phyloP scores from a whole-genome alignment of 1,140 invertebrate genomes.

The Melanaphis sacchari region DNA sequence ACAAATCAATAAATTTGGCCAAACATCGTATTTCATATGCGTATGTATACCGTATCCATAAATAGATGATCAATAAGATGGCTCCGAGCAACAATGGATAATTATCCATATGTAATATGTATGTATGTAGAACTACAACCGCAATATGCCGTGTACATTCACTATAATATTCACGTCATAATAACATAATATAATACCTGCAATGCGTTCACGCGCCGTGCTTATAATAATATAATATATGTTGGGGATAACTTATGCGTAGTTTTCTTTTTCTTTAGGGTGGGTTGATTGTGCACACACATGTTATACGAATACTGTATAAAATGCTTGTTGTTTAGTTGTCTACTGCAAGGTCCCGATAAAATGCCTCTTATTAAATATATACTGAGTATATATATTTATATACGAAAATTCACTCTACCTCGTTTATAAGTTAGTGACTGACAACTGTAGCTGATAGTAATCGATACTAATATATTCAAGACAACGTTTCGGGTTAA shows the following conservation, averaged over 20 bases:
- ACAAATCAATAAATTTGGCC: no score
- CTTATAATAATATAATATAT: no score
- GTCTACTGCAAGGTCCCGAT: background rate
- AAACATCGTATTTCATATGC: background rate
- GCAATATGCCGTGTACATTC: no score
- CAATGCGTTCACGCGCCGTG: no score
- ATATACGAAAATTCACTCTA: background rate
- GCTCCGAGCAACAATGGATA: background rate
- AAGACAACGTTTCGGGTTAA: background rate
- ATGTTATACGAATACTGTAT: background rate
- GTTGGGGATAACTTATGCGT: no score
- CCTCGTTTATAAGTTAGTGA: no score
- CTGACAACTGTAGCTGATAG: background rate
- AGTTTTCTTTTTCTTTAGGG: background rate
- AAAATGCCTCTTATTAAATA: background rate
- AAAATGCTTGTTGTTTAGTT: background rate
- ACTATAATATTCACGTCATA: no score
- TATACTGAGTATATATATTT: background rate
- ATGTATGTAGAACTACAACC: no score
- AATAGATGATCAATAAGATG: background rate
- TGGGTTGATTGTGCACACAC: background rate
- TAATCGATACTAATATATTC: background rate
- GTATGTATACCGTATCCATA: background rate
- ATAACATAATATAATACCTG: no score
- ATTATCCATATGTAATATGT: background rate